Base-by-base conservation (phyloP, 1,140 invertebrate species). In the Drosophila pallidifrons region DNA sequence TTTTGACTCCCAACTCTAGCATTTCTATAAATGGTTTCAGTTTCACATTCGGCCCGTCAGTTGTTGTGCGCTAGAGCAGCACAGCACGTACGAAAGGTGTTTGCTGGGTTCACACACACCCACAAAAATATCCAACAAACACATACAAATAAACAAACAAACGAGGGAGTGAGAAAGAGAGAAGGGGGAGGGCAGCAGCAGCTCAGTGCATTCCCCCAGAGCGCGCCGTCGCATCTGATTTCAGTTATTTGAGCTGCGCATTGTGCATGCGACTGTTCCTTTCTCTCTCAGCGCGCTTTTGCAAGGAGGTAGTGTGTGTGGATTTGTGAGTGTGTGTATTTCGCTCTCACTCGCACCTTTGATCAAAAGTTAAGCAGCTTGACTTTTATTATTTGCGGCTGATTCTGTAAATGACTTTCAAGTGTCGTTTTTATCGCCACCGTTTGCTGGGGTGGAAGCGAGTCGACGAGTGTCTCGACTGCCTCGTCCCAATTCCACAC, bases 331-430 rank as follows among this genome's bases (percentile, higher is more conserved):
- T 52, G 60, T 16, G 41, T 52, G 46, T 52, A 25, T 43, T 45
- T 30, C 57, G 59, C 32, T 28, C 55, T 70, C 60, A 49, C 61
- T 72, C 58, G 55, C 60, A 63, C 73, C 32, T 60, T 32, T 51
- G 55, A 55, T 45, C 28, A 30, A 71, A 72, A 49, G 68, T 77
- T 89, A 89, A 88, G 85, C 77, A 79, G 85, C 85, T 89, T 88
- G 85, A 88, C 85, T 88, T 85, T 89, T 85, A 88, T 88, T 89
- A 78, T 89, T 89, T 88, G 85, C 76, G 83, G 85, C 85, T 89
- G 85, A 89, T 81, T 73, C 71, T 69, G 69, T 77, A 89, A 88
- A 88, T 88, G 80, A 82, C 85, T 81, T 83, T 78, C 70, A 71
- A 82, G 74, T 78, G 79, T 70, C 70, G 65, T 65, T 74, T 75